Conservation (phyloP, 1,140 invertebrate genomes). For the Scylla paramamosain region DNA sequence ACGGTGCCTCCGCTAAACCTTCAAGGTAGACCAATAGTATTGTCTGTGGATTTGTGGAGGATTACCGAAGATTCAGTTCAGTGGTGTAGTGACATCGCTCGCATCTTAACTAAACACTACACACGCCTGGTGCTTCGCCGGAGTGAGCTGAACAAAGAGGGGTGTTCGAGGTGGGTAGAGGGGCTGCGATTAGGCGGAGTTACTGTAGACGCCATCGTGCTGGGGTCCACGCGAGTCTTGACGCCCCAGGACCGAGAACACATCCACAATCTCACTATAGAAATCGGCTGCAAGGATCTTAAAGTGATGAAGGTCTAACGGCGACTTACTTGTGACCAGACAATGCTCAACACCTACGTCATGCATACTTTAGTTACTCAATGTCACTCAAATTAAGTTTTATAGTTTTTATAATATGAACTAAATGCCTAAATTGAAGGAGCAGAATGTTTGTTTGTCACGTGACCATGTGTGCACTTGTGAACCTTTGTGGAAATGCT, state of each 20-base stretch:
- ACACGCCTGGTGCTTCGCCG: constrained; percentile 62
- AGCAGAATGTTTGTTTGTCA: too few species aligned
- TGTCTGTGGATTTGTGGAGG: constrained; percentile 63
- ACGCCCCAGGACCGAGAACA: neutral
- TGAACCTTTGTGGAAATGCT: too few species aligned
- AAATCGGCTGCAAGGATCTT: constrained; percentile 45
- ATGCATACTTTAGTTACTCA: too few species aligned
- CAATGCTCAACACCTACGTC: neutral
- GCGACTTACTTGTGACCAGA: neutral
- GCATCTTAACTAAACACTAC: constrained; percentile 28
- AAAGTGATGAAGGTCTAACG: constrained; percentile 60
- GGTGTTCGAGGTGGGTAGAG: constrained; percentile 48
- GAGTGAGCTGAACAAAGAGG: constrained; percentile 29
- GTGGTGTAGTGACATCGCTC: constrained; percentile 59
- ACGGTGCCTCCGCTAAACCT: constrained; percentile 32
- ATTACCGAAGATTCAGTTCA: constrained; percentile 8
- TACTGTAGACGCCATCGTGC: constrained; percentile 49
- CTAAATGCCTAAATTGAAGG: too few species aligned
- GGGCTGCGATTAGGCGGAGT: constrained; percentile 17
- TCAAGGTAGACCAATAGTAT: neutral
- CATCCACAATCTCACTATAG: neutral
- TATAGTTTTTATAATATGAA: too few species aligned
- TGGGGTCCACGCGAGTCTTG: constrained; percentile 43
- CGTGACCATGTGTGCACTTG: too few species aligned
- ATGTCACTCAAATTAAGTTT: too few species aligned